Conservation (phyloP, 2,888 invertebrate genomes). For the Acleris holmiana region DNA sequence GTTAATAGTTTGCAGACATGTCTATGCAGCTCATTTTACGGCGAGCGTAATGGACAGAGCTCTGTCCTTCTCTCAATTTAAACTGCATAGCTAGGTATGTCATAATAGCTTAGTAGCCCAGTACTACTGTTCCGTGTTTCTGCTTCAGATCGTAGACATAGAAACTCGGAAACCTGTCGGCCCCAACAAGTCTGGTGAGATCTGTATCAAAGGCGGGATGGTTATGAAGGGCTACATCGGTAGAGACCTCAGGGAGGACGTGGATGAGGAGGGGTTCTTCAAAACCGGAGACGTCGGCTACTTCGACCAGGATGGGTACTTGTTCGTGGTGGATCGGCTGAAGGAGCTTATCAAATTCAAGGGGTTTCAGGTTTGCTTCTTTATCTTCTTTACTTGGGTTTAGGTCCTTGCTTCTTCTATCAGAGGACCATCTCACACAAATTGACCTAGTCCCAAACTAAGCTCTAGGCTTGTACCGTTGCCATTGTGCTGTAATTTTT, state of each 20-base stretch:
- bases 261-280: conserved; percentile 91
- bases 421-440: no score
- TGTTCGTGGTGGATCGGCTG: conserved; percentile 67
- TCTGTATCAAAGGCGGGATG: conserved; percentile 90
- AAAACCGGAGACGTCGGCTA: conserved; percentile 85
- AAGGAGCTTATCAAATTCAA: conserved; percentile 77
- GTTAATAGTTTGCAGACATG: no score
- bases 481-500: no score
- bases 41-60: no score
- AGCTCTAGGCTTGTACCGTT: no score
- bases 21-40: no score
- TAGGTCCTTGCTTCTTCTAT: background rate
- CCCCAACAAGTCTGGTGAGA: conserved; percentile 89
- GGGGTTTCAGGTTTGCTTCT: conserved; percentile 62
- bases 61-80: no score
- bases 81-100: no score
- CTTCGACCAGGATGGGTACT: conserved; percentile 63
- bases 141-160: conserved; percentile 77
- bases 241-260: conserved; percentile 78
- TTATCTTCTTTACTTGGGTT: background rate
- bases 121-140: background rate
- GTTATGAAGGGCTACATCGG: conserved; percentile 92
- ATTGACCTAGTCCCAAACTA: no score
- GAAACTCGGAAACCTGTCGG: conserved; percentile 86
- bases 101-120: no score